Base-by-base conservation (phyloP, 2,113 vertebrate species). In the Serinus canaria region DNA sequence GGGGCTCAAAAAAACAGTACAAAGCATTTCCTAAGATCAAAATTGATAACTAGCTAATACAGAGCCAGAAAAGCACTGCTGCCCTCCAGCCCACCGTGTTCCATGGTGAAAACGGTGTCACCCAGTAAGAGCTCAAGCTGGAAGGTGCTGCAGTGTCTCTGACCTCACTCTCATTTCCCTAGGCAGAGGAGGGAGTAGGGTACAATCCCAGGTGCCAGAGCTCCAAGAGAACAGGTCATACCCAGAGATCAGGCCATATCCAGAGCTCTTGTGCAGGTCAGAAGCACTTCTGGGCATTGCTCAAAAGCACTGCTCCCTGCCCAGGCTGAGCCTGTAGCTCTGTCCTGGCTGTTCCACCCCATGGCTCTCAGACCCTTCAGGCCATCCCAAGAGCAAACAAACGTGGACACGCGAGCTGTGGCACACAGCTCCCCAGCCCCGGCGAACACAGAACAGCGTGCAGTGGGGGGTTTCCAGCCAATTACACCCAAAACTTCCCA, bases 401-500 rank as follows among this genome's bases (percentile, higher is more conserved):
- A 63, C 0, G 0, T 0, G 30, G 60, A 24, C 17, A 2, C 6
- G 5, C 13, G 33, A 50, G 43, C 41, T 43, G 41, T 7, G 41
- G 41, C 41, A 43, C 75, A n/a, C 70, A 63, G 79, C 15, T 66
- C 49, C 63, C 35, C n/a, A 73, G 58, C 1, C 13, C 23, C 8
- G 27, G 91, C 6, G 22, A 72, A 49, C 28, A 13, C 19, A 24
- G 84, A 11, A 50, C 82, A 41, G 31, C 1, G 15, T 72, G 85
- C 47, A 4, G 7, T 1, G 0, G 63, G 92, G 82, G 56, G 24
- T 91, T 96, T 94, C 82, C 93, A 92, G 75, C 59, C 93, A 96
- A 96, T 97, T 96, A 88, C 93, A 53, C 73, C 2, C 12, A 25
- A 75, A 95, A 86, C 49, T 58, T 59, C 85, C 78, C 55, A 15